phyloP scores from a whole-genome alignment of 2,797 vertebrate genomes.

The Argyrosomus regius region DNA sequence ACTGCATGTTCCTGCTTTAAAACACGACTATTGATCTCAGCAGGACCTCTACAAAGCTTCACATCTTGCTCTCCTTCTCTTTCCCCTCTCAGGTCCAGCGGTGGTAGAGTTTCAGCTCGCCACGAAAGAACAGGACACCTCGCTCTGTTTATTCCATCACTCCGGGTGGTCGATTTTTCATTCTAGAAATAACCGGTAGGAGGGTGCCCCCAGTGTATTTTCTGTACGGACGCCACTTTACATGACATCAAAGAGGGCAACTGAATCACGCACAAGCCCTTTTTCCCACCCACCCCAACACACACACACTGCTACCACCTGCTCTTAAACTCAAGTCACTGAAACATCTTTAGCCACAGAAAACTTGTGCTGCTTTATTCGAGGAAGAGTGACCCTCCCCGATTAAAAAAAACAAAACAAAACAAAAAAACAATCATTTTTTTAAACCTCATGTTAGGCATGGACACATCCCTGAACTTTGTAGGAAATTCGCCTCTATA shows the following conservation, averaged over 20 bases:
- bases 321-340: constrained; percentile 32
- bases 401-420: constrained; percentile 9
- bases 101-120: constrained; percentile 61
- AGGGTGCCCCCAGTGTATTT: constrained; percentile 65
- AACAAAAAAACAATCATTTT: neutral
- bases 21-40: constrained; percentile 67
- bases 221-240: constrained; percentile 68
- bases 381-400: constrained; percentile 6
- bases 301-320: constrained; percentile 36
- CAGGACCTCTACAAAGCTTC: constrained; percentile 45
- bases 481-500: constrained; percentile 69
- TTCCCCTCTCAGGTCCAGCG: constrained; percentile 45
- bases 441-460: constrained; percentile 47
- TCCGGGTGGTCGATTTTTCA: constrained; percentile 71
- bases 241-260: constrained; percentile 74
- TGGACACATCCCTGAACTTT: constrained; percentile 78
- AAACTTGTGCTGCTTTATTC: constrained; percentile 41
- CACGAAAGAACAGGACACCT: constrained; percentile 71
- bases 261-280: constrained; percentile 50
- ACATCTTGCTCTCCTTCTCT: constrained; percentile 31
- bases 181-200: constrained; percentile 75
- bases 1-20: constrained; percentile 43
- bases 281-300: constrained; percentile 17
- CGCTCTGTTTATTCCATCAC: constrained; percentile 45
- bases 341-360: constrained; percentile 37